These are phyloP conservation scores for Drosophila sordidapex DNA, from an alignment of 2,888 invertebrate genomes.

Conservation along the genomic window DNA sequence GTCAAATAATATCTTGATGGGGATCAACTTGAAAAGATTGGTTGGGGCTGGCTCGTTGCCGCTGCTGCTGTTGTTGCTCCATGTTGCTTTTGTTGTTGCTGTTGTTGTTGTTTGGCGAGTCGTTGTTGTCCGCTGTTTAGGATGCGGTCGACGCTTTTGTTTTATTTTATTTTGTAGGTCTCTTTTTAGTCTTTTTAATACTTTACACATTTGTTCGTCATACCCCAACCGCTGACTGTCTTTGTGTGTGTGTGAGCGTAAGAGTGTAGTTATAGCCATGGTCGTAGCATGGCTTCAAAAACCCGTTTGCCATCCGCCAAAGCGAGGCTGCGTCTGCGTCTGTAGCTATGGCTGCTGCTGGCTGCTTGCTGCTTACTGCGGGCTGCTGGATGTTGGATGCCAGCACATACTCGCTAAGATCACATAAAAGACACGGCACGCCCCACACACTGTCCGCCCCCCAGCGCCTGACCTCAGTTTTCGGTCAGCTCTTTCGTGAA, in stretches of 20 bases:
- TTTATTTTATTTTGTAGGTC: slow-evolving; percentile 47
- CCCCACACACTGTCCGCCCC: slow-evolving; percentile 45
- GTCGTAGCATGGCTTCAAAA: slow-evolving; percentile 52
- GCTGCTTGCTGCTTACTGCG: slow-evolving; percentile 44
- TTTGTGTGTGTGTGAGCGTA: slow-evolving; percentile 24
- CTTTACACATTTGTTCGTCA: slow-evolving; percentile 81
- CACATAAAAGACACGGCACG: slow-evolving; percentile 79
- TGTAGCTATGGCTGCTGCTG: slow-evolving; percentile 26
- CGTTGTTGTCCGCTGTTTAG: slow-evolving; percentile 74
- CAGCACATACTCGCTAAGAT: slow-evolving; percentile 76
- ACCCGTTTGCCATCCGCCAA: slow-evolving; percentile 81
- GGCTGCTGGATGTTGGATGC: slow-evolving; percentile 68
- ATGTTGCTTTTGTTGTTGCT: slow-evolving; percentile 33
- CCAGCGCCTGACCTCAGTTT: slow-evolving; percentile 30
- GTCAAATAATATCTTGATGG: slow-evolving; percentile 84
- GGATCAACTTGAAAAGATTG: slow-evolving; percentile 82
- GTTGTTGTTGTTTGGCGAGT: slow-evolving; percentile 57
- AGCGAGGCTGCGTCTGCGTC: slow-evolving; percentile 67
- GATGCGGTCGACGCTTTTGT: slow-evolving; percentile 80
- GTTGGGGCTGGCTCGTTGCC: slow-evolving; percentile 73
- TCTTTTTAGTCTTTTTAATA: slow-evolving; percentile 74
- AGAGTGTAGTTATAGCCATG: slow-evolving; percentile 49
- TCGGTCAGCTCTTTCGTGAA: slow-evolving; percentile 54
- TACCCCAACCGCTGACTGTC: slow-evolving; percentile 62
- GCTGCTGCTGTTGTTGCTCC: slow-evolving; percentile 37